Conservation (phyloP, 2,888 invertebrate genomes). For the Encarsia formosa region DNA sequence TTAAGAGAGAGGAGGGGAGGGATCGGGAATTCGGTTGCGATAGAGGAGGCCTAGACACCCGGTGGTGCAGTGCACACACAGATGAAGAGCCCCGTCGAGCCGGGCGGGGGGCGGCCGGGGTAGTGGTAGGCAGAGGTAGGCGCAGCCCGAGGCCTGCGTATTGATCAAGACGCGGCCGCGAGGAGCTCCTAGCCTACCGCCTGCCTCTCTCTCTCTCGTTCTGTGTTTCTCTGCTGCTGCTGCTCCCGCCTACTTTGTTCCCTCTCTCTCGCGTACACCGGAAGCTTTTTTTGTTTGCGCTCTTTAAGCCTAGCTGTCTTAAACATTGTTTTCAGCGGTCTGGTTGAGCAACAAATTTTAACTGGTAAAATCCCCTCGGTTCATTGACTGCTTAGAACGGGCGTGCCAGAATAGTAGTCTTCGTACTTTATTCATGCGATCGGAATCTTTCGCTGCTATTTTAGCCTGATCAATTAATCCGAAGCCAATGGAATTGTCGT, state of each 20-base stretch:
- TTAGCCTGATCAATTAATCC: too few species aligned
- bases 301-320: neutral
- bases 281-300: neutral
- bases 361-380: too few species aligned
- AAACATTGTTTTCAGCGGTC: too few species aligned
- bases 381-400: too few species aligned
- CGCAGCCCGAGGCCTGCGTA: constrained; percentile 43
- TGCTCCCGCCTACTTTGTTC: neutral
- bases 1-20: neutral
- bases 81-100: neutral
- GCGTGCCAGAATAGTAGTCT: too few species aligned
- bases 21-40: neutral
- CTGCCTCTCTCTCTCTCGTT: constrained; percentile 1
- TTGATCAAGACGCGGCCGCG: constrained; percentile 48
- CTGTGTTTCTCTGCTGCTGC: neutral
- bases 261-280: neutral
- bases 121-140: constrained; percentile 13
- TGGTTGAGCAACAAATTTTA: too few species aligned
- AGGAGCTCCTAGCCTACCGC: neutral
- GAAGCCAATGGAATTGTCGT: too few species aligned
- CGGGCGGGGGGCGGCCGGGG: neutral
- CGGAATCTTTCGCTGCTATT: too few species aligned
- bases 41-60: too few species aligned
- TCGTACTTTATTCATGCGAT: too few species aligned
- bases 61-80: too few species aligned